These are phyloP conservation scores for Leptatherina wallacei DNA, from an alignment of 2,797 vertebrate species.

Conservation along the genomic window DNA sequence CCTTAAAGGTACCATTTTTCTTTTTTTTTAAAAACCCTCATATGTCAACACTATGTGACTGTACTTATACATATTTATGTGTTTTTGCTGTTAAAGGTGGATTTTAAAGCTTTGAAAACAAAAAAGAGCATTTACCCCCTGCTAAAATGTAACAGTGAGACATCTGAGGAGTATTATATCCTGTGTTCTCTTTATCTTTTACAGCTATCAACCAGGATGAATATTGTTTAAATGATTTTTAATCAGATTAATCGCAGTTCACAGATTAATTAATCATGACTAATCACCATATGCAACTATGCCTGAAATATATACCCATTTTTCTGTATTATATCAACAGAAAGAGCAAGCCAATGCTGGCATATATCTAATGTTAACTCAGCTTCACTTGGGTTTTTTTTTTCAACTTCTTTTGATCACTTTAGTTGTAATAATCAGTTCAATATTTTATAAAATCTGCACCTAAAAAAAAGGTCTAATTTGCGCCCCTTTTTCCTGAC, in stretches of 20 bases:
- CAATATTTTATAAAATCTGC: too few relatives aligned
- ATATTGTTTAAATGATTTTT: constrained; percentile 49
- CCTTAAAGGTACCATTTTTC: constrained; percentile 36
- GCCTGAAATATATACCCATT: background rate
- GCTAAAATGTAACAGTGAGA: constrained; percentile 17
- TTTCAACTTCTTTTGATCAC: too few relatives aligned
- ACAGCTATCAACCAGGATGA: constrained; percentile 50
- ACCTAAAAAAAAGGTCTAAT: too few relatives aligned
- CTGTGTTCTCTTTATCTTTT: constrained; percentile 30
- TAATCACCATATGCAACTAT: background rate
- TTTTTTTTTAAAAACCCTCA: constrained; percentile 20
- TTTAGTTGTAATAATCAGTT: too few relatives aligned
- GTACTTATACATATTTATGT: background rate
- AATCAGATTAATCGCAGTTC: too few relatives aligned
- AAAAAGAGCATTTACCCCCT: background rate
- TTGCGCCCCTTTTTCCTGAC: too few relatives aligned
- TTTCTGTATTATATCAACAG: too few relatives aligned
- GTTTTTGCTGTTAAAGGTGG: constrained; percentile 12
- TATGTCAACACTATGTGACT: constrained; percentile 36
- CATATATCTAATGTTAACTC: too few relatives aligned
- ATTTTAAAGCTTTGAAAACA: constrained; percentile 25
- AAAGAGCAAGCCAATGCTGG: too few relatives aligned
- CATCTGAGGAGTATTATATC: constrained; percentile 22
- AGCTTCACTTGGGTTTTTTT: too few relatives aligned
- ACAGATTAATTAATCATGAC: too few relatives aligned